Base-by-base conservation (phyloP, 1,140 invertebrate species). In the Drosophila nikananu region DNA sequence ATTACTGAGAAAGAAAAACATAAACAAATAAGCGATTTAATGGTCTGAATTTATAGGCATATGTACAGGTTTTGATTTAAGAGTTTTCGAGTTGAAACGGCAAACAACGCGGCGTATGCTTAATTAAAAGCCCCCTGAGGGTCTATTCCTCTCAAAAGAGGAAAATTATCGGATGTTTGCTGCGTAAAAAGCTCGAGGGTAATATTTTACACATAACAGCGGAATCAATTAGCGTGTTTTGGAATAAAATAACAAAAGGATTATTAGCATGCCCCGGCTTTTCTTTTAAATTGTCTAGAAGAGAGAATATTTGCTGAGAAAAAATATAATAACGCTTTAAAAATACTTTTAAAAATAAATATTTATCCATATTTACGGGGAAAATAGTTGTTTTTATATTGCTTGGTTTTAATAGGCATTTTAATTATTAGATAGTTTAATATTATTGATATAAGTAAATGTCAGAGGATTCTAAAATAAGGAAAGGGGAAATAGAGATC, bases 81-180 rank as follows among this genome's bases (percentile, higher is more conserved):
- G 41, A 39, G 42, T 46, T 41, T 48, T 17, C 9, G 5, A 35
- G 19, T 59, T 21, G 21, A 27, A 35, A 32, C 15, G 35, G 25
- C 27, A 51, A 57, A 60, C 73, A 61, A 49, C 57, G 23, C 15
- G 57, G 42, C 63, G 73, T 51, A 77, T 68, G 30, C 73, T 30
- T 78, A 76, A 77, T 77, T 77, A 62, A 70, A 70, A 58, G 25
- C 5, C 71, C 62, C 49, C 52, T 17, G 49, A 51, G 65, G 55
- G 19, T 41, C 6, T 23, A 19, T n/a, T 21, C 21, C 15, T 17
- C 64, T 25, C 25, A 32, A 41, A 63, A 62, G 25, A 7, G n/a
- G 12, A 23, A 21, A 42, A 15, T 49, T 41, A 41, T 32, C 27
- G 15, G 17, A 19, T 67, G 46, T 68, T 67, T 67, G 21, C 37